These are phyloP conservation scores for Gavialis gangeticus DNA, from an alignment of 2,113 vertebrate species.

Conservation along the genomic window DNA sequence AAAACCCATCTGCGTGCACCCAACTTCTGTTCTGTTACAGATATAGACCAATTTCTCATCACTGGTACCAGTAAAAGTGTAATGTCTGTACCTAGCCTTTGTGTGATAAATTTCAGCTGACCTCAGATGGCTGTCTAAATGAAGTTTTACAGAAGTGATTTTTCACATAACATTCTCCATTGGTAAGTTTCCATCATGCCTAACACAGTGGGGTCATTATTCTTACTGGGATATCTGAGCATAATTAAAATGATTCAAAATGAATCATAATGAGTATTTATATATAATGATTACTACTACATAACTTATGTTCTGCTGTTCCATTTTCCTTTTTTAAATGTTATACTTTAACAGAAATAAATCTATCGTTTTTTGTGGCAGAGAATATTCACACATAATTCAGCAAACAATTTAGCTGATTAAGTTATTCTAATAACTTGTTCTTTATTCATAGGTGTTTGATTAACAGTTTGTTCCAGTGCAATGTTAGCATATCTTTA, in stretches of 20 bases:
- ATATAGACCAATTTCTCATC: too few species aligned
- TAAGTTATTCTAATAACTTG: background rate
- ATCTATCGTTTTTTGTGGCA: background rate
- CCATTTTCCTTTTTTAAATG: background rate
- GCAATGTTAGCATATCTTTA: background rate
- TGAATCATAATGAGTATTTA: background rate
- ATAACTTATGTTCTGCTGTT: background rate
- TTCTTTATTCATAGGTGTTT: background rate
- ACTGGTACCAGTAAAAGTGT: too few species aligned
- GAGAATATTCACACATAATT: background rate
- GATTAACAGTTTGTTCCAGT: background rate
- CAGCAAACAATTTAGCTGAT: background rate
- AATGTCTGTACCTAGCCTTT: too few species aligned
- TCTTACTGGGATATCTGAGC: conserved; percentile 35
- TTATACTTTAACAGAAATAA: background rate
- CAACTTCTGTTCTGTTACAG: too few species aligned
- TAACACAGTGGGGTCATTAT: background rate
- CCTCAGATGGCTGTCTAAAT: conserved; percentile 53
- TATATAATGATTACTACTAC: conserved; percentile 28
- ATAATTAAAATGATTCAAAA: background rate
- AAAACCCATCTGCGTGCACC: too few species aligned
- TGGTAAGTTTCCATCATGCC: conserved; percentile 22
- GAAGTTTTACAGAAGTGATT: conserved; percentile 25
- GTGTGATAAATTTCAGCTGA: background rate
- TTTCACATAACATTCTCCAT: conserved; percentile 10